Conservation (phyloP, 2,888 invertebrate species). For the Nemoura dubitans region DNA sequence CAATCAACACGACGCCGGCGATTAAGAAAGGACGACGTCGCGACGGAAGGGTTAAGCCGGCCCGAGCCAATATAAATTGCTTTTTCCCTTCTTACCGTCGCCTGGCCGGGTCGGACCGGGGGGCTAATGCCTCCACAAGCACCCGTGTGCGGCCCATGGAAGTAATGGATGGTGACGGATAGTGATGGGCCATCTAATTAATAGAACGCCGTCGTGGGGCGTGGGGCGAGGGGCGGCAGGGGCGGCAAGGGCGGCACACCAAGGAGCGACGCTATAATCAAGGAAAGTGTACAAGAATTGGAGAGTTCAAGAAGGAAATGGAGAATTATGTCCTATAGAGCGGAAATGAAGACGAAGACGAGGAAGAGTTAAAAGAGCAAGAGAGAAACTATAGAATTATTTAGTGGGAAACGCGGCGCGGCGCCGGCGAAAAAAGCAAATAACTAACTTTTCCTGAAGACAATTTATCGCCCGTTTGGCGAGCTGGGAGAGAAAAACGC, state of each 20-base stretch:
- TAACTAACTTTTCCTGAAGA: neutral
- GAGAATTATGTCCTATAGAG: slow-evolving; percentile 28
- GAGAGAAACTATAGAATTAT: slow-evolving; percentile 12
- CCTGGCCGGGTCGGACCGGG: neutral
- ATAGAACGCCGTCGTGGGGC: neutral
- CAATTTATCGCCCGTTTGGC: neutral
- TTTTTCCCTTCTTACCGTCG: slow-evolving; percentile 19
- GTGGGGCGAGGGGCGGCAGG: neutral
- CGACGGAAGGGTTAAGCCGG: slow-evolving; percentile 27
- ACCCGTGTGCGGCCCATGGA: neutral
- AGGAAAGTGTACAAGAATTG: slow-evolving; percentile 19
- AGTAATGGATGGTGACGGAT: slow-evolving; percentile 30
- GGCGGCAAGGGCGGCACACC: neutral
- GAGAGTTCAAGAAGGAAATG: slow-evolving; percentile 1
- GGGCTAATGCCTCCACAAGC: slow-evolving; percentile 10
- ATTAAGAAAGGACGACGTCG: slow-evolving; percentile 15
- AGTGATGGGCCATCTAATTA: slow-evolving; percentile 31
- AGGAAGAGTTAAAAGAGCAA: neutral
- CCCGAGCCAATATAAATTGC: slow-evolving; percentile 32
- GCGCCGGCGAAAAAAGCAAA: neutral
- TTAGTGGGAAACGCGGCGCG: neutral
- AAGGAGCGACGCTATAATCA: neutral
- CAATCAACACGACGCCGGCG: slow-evolving; percentile 27
- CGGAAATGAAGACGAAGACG: slow-evolving; percentile 13
- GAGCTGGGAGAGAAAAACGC: neutral